Evolutionary conservation across 2,797 vertebrate genomes (phyloP).

Genomic region (Silurus aristotelis): DNA sequence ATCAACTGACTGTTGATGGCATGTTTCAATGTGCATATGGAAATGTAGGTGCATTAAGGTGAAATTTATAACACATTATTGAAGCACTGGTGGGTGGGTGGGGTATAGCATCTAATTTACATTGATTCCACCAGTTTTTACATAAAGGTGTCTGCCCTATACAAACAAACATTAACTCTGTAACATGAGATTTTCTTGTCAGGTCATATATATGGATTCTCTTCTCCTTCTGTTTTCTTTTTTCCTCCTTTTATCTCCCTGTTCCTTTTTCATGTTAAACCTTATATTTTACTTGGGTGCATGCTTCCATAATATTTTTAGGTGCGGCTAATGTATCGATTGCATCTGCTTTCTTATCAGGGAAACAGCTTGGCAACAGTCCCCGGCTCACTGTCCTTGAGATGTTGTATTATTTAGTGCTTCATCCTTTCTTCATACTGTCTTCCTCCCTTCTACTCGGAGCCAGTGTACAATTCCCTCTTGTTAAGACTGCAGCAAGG

Average conservation of each 20-base stretch:
- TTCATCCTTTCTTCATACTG: constrained; percentile 35
- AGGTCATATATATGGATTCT: constrained; percentile 61
- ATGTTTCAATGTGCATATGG: not conserved
- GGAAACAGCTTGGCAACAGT: constrained; percentile 60
- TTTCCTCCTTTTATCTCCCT: not conserved
- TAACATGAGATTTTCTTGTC: constrained; percentile 63
- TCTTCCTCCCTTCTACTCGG: constrained; percentile 20
- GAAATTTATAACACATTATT: not conserved
- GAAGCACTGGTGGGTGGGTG: constrained; percentile 23
- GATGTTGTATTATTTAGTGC: constrained; percentile 57
- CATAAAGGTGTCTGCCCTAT: constrained; percentile 33
- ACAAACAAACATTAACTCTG: constrained; percentile 44
- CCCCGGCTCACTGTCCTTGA: constrained; percentile 66
- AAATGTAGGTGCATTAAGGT: not conserved
- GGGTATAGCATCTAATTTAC: constrained; percentile 56
- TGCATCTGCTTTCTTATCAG: constrained; percentile 63
- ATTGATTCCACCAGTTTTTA: constrained; percentile 36
- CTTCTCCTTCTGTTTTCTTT: constrained; percentile 51
- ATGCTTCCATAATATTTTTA: constrained; percentile 49
- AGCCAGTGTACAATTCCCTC: constrained; percentile 30
- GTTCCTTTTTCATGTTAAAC: constrained; percentile 51
- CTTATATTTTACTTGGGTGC: constrained; percentile 65
- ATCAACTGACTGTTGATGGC: not conserved
- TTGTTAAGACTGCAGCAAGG: constrained; percentile 32
- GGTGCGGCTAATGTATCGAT: constrained; percentile 63